Base-by-base conservation (phyloP, 2,888 invertebrate species). In the Oligia strigilis region DNA sequence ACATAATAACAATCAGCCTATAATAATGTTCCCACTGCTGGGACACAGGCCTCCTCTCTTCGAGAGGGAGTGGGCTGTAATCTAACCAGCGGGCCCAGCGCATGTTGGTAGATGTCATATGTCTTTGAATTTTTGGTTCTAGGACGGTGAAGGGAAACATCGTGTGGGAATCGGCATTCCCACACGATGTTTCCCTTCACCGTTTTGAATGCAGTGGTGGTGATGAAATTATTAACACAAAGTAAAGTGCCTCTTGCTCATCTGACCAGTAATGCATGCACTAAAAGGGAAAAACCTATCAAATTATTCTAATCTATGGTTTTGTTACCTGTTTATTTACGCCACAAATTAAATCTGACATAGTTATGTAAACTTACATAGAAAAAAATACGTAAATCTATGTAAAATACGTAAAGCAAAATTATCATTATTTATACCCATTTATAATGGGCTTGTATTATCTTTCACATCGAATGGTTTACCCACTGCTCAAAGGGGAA, bases 391-490 rank as follows among this genome's bases (percentile, higher is more conserved):
- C 1, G 29, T 29, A 49, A 17, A 74, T 65, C 2, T 36, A 55
- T 55, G 29, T 23, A 72, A n/a, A 74, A 23, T 58, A 40, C 2
- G 8, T 64, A 65, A 40, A 40, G 36, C n/a, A 36, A 17, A 29
- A 19, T n/a, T 1, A 52, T 40, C 19, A 29, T 11, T 17, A 40
- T 11, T 14, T 19, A 71, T 46, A 11, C 58, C 11, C n/a, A n/a
- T n/a, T n/a, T n/a, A n/a, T n/a, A n/a, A 60, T n/a, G 1, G 58
- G 58, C n/a, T 60, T 4, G n/a, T 60, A n/a, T n/a, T 58, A 76
- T 65, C 49, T 71, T 73, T 73, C 8, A 80, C 36, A 49, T 66
- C 55, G 5, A 3, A 14, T 43, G 80, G 62, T 66, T 84, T 83
- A 64, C 6, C 73, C 49, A 49, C 23, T 23, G 8, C 9, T 11